These are phyloP conservation scores for Brachionus asplanchnoidis DNA, from an alignment of 1,140 invertebrate genomes.

Conservation along the genomic window DNA sequence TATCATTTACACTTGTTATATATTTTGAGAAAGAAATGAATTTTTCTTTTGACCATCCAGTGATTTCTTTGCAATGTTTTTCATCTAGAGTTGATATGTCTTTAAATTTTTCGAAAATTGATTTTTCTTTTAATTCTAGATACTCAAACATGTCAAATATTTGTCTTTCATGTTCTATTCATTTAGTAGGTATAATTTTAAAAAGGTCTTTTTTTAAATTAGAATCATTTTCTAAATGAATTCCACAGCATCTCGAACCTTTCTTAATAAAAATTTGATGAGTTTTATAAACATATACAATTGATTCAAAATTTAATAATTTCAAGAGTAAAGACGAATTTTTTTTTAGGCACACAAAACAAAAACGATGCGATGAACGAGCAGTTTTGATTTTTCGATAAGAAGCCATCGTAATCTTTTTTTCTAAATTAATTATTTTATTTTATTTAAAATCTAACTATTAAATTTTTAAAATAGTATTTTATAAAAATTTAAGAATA, in stretches of 20 bases:
- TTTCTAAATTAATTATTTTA: neutral
- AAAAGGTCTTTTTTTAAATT: neutral
- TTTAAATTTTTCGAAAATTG: neutral
- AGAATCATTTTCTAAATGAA: neutral
- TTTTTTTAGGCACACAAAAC: neutral
- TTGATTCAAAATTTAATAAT: neutral
- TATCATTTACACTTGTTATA: neutral
- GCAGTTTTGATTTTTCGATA: neutral
- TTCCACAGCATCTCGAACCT: neutral
- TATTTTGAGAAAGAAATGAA: neutral
- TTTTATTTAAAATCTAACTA: neutral
- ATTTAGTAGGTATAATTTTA: neutral
- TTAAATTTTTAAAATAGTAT: neutral
- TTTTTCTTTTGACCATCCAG: constrained; percentile 21
- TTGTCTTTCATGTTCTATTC: neutral
- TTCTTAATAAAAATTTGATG: neutral
- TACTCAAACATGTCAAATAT: neutral
- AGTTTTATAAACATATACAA: neutral
- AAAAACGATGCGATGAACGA: neutral
- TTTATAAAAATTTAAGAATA: neutral
- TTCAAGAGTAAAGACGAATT: neutral
- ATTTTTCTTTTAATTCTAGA: neutral
- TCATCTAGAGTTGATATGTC: neutral
- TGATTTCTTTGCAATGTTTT: neutral
- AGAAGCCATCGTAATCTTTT: neutral